Percentiles rank a stretch among this genome's conserved stretches.
Evolutionary conservation across 2,888 invertebrate genomes (phyloP).

Genomic region (Leptopterna dolabrata): DNA sequence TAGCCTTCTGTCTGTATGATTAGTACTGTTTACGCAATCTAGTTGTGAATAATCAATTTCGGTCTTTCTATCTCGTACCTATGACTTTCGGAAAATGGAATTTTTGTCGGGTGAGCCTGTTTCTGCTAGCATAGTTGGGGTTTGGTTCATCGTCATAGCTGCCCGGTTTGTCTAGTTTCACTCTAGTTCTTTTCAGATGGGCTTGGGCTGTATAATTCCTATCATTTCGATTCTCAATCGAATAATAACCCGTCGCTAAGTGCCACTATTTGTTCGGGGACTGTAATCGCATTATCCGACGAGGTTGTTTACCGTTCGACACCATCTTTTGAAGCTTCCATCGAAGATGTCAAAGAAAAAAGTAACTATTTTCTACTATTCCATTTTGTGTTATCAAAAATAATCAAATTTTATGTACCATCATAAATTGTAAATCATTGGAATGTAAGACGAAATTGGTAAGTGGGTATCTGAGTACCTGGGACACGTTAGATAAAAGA

Average conservation of each 20-base stretch:
- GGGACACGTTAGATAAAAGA: too few relatives aligned
- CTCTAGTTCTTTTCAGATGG: neutral
- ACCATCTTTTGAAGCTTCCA: slow-evolving; percentile 35
- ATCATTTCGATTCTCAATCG: neutral
- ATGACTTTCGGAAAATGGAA: neutral
- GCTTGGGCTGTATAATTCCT: neutral
- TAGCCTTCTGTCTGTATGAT: neutral
- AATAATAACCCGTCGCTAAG: neutral
- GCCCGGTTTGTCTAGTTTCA: neutral
- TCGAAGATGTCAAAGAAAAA: slow-evolving; percentile 46
- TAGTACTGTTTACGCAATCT: neutral
- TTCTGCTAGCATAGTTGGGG: neutral
- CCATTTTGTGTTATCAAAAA: too few relatives aligned
- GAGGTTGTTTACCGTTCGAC: slow-evolving; percentile 48
- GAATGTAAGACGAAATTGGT: too few relatives aligned
- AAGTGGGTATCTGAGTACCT: too few relatives aligned
- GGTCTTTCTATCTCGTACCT: neutral
- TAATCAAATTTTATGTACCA: neutral
- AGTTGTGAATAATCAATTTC: neutral
- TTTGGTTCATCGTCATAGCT: neutral
- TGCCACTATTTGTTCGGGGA: neutral
- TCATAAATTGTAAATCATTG: neutral
- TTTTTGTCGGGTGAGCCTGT: neutral
- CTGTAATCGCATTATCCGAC: neutral
- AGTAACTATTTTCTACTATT: slow-evolving; percentile 1